Base-by-base conservation (phyloP, 2,888 invertebrate species). In the Andrena chrysosceles region DNA sequence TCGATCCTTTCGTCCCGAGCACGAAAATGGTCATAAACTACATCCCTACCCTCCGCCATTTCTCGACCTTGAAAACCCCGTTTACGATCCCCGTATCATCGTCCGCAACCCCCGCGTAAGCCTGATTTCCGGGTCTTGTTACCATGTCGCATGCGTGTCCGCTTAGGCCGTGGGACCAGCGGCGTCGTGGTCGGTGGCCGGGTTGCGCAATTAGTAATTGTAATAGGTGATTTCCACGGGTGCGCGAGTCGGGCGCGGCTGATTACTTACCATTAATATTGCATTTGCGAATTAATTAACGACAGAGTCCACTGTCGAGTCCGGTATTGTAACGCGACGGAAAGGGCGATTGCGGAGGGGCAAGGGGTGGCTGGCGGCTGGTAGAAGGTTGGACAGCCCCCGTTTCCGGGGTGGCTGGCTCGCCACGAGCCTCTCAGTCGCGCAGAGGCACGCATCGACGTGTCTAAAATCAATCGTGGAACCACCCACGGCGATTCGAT, bases 201-300 rank as follows among this genome's bases (percentile, higher is more conserved):
- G 73, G 77, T 33, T 87, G 80, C 70, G 89, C 91, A 92, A 92
- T 93, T 92, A 92, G 91, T 92, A 91, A 92, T 92, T 91, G 90
- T 91, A 92, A 91, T 92, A 89, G 89, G 89, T 86, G 89, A 89
- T 89, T 89, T 89, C 87, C 77, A 89, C 77, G 83, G 66, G 70
- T 69, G 73, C 49, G 81, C 83, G 70, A 83, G 77, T 66, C 67
- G 67, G 78, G 74, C 75, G 85, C 88, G 82, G 89, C 89, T 93
- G 93, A 93, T 93, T 93, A 93, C 93, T 93, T 92, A 92, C 86
- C 91, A 93, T 93, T 91, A 93, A 93, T 93, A 92, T 92, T 92
- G 90, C 91, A 91, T 90, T 92, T 87, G 89, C 89, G 90, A 92
- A 93, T 93, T 92, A 93, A 93, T 93, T 92, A 93, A 91, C 90